A percentile compares a stretch with the other conserved stretches of the same genome.
Conservation (phyloP, 2,888 invertebrate genomes). For the Hydrotaea cyrtoneurina region DNA sequence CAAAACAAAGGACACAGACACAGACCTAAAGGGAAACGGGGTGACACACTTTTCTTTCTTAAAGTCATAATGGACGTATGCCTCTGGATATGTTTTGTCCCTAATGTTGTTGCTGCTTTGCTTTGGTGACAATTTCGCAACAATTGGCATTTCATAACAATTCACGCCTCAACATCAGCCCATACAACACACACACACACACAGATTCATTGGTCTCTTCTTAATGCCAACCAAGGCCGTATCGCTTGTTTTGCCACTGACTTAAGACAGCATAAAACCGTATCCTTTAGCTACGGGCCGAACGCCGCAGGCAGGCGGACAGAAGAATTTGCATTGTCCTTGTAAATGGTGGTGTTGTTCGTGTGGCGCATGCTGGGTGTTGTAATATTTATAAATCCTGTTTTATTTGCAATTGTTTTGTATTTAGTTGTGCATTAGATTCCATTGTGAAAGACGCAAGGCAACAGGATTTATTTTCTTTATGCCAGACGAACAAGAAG, state of each 20-base stretch:
- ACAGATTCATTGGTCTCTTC: neutral
- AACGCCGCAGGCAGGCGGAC: slow-evolving; percentile 32
- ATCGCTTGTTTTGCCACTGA: slow-evolving; percentile 53
- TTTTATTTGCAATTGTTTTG: slow-evolving; percentile 65
- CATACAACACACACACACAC: neutral
- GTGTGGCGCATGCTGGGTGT: slow-evolving; percentile 73
- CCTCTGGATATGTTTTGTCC: slow-evolving; percentile 20
- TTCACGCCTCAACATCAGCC: slow-evolving; percentile 71
- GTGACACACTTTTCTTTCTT: slow-evolving; percentile 61
- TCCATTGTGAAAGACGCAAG: slow-evolving; percentile 36
- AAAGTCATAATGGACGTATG: slow-evolving; percentile 35
- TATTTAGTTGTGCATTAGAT: slow-evolving; percentile 35
- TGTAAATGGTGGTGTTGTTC: slow-evolving; percentile 58
- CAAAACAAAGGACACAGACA: slow-evolving; percentile 27
- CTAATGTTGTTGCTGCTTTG: slow-evolving; percentile 49
- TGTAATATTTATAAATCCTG: slow-evolving; percentile 75
- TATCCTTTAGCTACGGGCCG: slow-evolving; percentile 45
- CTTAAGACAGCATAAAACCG: slow-evolving; percentile 68
- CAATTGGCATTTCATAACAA: slow-evolving; percentile 72
- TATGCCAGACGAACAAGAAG: neutral
- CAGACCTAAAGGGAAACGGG: slow-evolving; percentile 27
- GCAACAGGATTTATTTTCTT: slow-evolving; percentile 34
- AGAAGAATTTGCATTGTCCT: slow-evolving; percentile 61
- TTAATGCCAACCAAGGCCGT: slow-evolving; percentile 16
- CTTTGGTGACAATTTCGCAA: slow-evolving; percentile 55